Evolutionary conservation across 1,140 invertebrate species (phyloP), one percentile per base, ranked within the genome.

Genomic region (Drosophila insularis): DNA sequence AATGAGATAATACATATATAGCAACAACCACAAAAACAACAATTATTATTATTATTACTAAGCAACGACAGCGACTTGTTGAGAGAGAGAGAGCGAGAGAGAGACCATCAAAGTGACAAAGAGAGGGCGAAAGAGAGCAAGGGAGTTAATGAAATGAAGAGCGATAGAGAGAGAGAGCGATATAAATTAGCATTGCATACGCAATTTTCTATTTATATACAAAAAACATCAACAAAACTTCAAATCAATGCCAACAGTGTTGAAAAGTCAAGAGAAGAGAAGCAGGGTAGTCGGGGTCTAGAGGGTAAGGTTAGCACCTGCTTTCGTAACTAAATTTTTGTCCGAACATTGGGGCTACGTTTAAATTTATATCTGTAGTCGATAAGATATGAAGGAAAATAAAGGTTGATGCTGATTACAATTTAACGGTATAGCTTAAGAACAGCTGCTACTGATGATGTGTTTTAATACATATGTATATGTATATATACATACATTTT

Each of bases 121-220:
- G 67, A 43, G 53, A 40, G 59, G 14, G 19, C 53, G 62, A 37
- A 11, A 13, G 3, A 23, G 13, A 71, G 68, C 68, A 58, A 61
- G 27, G 14, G 19, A 64, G 62, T 19, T 37, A 11, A 21, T 50
- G 8, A 8, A 11, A 50, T 27, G 46, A 61, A 37, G 71, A 69
- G 32, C 63, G 64, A 65, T 8, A 37, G 31, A 37, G 46, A 4
- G 31, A 35, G 62, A 64, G 32, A 14, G 46, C 19, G 65, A 65
- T 72, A 76, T 70, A 73, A 80, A 81, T 79, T 86, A 89, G 77
- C 85, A 90, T 78, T 79, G 81, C 85, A 82, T 91, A 91, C 89
- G 89, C 89, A 91, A 91, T 91, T 89, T 91, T 91, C 89, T 91
- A 91, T 91, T 91, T 91, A 87, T 91, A 91, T 78, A 80, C 14